Conservation (phyloP, 2,797 vertebrate species). For the Galagoides demidoff region DNA sequence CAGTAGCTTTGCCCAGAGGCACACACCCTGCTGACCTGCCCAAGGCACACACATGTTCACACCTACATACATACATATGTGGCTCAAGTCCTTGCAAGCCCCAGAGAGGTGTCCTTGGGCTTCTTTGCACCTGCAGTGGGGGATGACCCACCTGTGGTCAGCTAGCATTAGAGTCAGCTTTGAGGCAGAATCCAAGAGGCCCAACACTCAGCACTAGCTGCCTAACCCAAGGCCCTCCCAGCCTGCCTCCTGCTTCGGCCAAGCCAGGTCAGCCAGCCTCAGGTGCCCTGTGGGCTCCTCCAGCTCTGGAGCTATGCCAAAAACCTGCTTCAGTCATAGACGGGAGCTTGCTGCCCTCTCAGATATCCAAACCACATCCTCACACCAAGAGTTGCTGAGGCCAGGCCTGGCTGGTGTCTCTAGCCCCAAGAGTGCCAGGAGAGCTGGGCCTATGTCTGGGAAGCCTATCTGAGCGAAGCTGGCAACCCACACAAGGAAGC, state of each 20-base stretch:
- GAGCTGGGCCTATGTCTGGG: background rate
- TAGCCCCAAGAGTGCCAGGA: background rate
- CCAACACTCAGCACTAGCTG: no score
- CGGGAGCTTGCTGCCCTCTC: no score
- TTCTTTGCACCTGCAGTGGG: background rate
- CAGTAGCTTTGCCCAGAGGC: background rate
- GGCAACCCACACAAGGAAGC: background rate
- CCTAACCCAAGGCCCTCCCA: no score
- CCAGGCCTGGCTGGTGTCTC: background rate
- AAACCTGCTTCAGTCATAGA: accelerated
- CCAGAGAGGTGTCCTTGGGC: no score
- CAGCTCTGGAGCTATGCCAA: no score
- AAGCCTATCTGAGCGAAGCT: background rate
- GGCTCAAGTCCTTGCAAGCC: background rate
- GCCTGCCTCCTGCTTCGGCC: background rate
- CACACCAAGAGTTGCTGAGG: accelerated
- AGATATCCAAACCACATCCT: background rate
- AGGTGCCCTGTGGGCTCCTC: background rate
- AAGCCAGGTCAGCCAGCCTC: accelerated
- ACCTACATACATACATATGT: background rate
- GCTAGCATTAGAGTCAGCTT: background rate
- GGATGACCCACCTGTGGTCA: background rate
- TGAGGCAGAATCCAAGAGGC: background rate
- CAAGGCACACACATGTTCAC: background rate
- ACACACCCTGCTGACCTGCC: background rate